These are phyloP conservation scores for Himalopsyche tibetana DNA, from an alignment of 2,888 invertebrate species.

Conservation along the genomic window DNA sequence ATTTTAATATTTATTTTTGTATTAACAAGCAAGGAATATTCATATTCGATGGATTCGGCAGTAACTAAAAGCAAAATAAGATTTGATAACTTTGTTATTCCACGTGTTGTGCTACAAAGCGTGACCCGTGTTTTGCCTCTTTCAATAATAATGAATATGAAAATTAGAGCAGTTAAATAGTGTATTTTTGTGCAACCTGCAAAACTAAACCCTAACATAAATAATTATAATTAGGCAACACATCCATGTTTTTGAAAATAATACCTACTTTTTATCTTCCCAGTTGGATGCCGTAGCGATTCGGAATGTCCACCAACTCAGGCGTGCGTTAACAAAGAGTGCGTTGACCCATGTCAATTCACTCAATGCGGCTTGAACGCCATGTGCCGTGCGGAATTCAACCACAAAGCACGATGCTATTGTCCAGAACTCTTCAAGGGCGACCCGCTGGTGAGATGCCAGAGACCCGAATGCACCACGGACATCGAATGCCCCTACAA, in stretches of 20 bases:
- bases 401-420: conserved; percentile 87
- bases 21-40: no score
- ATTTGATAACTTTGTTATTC: no score
- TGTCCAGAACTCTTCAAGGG: conserved; percentile 87
- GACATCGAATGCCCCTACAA: conserved; percentile 88
- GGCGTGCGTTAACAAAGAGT: conserved; percentile 89
- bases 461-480: conserved; percentile 84
- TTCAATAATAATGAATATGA: no score
- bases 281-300: conserved; percentile 90
- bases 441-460: conserved; percentile 87
- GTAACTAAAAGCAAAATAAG: no score
- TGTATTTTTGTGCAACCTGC: no score
- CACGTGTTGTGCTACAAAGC: no score
- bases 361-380: conserved; percentile 89
- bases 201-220: no score
- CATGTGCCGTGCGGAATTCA: conserved; percentile 84
- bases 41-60: no score
- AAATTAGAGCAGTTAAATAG: no score
- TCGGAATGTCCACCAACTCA: conserved; percentile 89
- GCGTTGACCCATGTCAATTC: conserved; percentile 86
- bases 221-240: no score
- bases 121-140: no score
- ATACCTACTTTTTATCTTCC: conserved; percentile 66
- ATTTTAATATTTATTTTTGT: no score
- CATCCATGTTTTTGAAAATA: neutral